These are phyloP conservation scores for Melanchra persicariae DNA, from an alignment of 2,888 invertebrate species.

Conservation along the genomic window DNA sequence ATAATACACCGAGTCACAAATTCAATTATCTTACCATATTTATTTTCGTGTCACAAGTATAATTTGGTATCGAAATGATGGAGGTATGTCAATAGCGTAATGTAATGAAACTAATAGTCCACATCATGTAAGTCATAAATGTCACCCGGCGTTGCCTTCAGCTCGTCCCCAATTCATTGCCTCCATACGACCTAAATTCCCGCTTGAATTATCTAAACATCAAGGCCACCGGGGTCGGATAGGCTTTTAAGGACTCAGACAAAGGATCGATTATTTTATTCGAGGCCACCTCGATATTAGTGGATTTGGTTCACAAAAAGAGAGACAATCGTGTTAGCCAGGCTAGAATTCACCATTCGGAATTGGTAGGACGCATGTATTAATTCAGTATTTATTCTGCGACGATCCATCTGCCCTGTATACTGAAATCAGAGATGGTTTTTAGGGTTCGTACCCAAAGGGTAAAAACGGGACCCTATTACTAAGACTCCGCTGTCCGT, in stretches of 20 bases:
- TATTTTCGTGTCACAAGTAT: not conserved
- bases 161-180: constrained; percentile 61
- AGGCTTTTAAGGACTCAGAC: constrained; percentile 67
- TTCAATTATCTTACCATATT: not conserved
- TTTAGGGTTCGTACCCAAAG: too few species aligned
- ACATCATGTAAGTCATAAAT: constrained; percentile 53
- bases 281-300: constrained; percentile 56
- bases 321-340: constrained; percentile 44
- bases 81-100: constrained; percentile 23
- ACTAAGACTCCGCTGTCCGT: too few species aligned
- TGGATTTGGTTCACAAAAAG: constrained; percentile 50
- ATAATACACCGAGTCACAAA: not conserved
- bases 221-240: constrained; percentile 74
- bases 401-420: not conserved
- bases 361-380: not conserved
- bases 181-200: constrained; percentile 78
- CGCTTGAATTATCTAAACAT: constrained; percentile 77
- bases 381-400: not conserved
- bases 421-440: not conserved
- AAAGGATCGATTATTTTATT: constrained; percentile 57
- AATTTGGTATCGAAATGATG: constrained; percentile 11
- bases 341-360: constrained; percentile 13
- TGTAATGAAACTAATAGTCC: constrained; percentile 29
- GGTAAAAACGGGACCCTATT: too few species aligned
- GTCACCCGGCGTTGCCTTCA: constrained; percentile 51